Conservation (phyloP, 2,113 vertebrate species). For the Acrocephalus arundinaceus region DNA sequence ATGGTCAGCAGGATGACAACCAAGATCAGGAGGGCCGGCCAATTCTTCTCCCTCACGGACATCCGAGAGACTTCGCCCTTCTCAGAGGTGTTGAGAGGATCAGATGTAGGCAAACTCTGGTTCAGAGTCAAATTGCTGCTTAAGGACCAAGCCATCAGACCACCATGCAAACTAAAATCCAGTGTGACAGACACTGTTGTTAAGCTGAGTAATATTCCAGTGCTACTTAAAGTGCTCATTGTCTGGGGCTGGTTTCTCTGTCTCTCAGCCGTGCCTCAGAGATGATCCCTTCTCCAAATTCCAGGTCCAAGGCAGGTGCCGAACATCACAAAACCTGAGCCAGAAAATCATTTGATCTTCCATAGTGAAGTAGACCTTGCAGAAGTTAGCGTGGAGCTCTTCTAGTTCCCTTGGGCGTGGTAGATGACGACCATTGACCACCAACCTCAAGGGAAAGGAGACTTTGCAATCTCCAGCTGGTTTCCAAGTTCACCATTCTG, state of each 20-base stretch:
- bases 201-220: slow-evolving; percentile 77
- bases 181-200: slow-evolving; percentile 77
- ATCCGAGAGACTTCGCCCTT: slow-evolving; percentile 58
- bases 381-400: neutral
- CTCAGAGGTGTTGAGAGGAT: slow-evolving; percentile 64
- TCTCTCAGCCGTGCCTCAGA: slow-evolving; percentile 18
- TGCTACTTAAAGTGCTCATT: slow-evolving; percentile 78
- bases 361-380: slow-evolving; percentile 21
- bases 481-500: slow-evolving; percentile 60
- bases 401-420: neutral
- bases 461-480: slow-evolving; percentile 25
- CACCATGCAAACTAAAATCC: slow-evolving; percentile 70
- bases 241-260: neutral
- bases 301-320: slow-evolving; percentile 22
- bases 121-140: slow-evolving; percentile 76
- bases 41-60: slow-evolving; percentile 85
- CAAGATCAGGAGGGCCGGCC: slow-evolving; percentile 92
- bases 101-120: slow-evolving; percentile 68
- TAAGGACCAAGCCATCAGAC: slow-evolving; percentile 79
- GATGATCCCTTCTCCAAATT: neutral
- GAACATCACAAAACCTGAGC: slow-evolving; percentile 26
- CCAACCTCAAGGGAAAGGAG: neutral
- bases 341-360: slow-evolving; percentile 35
- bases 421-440: neutral
- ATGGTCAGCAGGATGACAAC: slow-evolving; percentile 94